Base-by-base conservation (phyloP, 2,797 vertebrate species). In the Macroramphosus scolopax region DNA sequence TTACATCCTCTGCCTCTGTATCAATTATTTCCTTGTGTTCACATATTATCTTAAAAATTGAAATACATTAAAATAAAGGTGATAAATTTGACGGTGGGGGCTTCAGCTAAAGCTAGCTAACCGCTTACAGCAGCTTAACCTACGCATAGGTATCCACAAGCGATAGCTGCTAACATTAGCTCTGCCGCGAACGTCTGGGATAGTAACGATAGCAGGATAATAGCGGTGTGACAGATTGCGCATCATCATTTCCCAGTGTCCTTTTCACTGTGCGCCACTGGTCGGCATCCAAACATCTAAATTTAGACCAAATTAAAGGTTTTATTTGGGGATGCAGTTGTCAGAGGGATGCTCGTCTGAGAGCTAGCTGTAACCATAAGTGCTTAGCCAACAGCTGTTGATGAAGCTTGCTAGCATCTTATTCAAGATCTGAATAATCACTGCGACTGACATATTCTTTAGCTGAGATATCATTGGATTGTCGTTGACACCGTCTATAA, bases 71-170 rank as follows among this genome's bases (percentile, higher is more conserved):
- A n/a, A n/a, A n/a, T n/a, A n/a, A n/a, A n/a, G n/a, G n/a, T n/a
- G n/a, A n/a, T n/a, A n/a, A n/a, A n/a, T n/a, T 22, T 22, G 20
- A 11, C 1, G 8, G 5, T 24, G 5, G 15, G 8, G 14, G 30
- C 22, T 24, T 5, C 7, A 3, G 46, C 50, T 45, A 37, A 11
- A n/a, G n/a, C 17, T 5, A 5, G 17, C 1, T 36, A 22, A 22
- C 20, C 20, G 66, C 68, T 80, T 63, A 56, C 15, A 12, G 11
- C 5, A 39, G 68, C 66, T 72, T 59, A 58, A 30, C 13, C 10
- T n/a, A 22, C 14, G 38, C 26, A 3, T 6, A 22, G 20, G 3
- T 22, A 22, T 3, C 20, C 6, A 6, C 20, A 3, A 22, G 20
- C 20, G 5, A 24, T 18, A 50, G 31, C 43, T 29, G 50, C 49